Percentiles rank a stretch among this genome's conserved stretches.
These are phyloP conservation scores for Balaeniceps rex DNA, from an alignment of 2,113 vertebrate genomes.

Conservation along the genomic window DNA sequence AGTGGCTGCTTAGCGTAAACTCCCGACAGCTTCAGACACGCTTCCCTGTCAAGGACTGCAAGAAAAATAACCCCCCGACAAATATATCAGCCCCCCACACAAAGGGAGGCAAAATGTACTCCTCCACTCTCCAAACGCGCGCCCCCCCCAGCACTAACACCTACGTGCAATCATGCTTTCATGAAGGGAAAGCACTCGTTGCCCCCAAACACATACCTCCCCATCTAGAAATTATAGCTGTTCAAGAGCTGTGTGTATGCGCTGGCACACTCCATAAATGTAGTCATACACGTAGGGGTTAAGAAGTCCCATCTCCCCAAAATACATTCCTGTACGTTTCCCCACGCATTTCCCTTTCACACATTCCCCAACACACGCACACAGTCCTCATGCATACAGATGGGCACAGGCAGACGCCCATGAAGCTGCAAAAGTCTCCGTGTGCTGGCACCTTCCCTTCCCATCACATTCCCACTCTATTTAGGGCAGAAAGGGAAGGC, in stretches of 20 bases:
- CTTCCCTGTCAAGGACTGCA: not conserved
- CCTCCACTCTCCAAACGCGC: not conserved
- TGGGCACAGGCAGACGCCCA: not conserved
- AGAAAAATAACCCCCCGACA: slow-evolving; percentile 6
- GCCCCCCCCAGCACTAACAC: not conserved
- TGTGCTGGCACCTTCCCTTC: slow-evolving; percentile 2
- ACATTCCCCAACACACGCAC: not conserved
- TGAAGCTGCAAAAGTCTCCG: not conserved
- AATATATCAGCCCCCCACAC: not conserved
- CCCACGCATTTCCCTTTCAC: not conserved
- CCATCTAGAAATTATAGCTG: not conserved
- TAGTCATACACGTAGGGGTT: not conserved
- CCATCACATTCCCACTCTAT: not conserved
- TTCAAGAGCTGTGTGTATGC: not conserved
- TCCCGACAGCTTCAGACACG: slow-evolving; percentile 72
- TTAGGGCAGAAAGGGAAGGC: slow-evolving; percentile 22
- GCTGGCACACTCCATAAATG: not conserved
- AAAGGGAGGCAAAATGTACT: not conserved
- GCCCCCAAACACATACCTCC: not conserved
- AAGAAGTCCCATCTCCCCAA: not conserved
- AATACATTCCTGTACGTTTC: not conserved
- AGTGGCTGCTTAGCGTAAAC: slow-evolving; percentile 68
- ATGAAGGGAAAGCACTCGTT: not conserved
- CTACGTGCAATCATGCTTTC: not conserved
- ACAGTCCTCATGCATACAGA: not conserved